These are phyloP conservation scores for Neodontobutis hainanensis DNA, from an alignment of 2,113 vertebrate genomes.

Conservation along the genomic window DNA sequence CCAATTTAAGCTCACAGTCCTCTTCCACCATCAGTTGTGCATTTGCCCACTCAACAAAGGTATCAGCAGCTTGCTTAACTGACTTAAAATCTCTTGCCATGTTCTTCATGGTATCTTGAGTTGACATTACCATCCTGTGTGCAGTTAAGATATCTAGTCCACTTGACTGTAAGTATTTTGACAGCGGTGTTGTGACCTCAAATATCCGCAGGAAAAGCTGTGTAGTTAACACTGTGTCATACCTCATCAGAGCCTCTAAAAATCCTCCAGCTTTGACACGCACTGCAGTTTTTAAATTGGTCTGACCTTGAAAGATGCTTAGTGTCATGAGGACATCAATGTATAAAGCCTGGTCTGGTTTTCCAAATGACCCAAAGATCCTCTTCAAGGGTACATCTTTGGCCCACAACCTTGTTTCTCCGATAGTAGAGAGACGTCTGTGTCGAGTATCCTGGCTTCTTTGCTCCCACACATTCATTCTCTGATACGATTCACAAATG, in stretches of 20 bases:
- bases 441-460: too few species aligned
- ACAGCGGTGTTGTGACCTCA: conserved; percentile 21
- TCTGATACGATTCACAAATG: too few species aligned
- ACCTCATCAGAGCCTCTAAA: conserved; percentile 1
- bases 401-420: too few species aligned
- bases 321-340: conserved; percentile 16
- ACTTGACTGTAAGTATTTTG: conserved; percentile 22
- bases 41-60: too few species aligned
- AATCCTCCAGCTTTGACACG: not conserved
- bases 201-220: conserved; percentile 17
- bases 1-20: too few species aligned
- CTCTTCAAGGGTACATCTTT: too few species aligned
- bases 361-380: conserved; percentile 31
- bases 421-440: too few species aligned
- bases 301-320: not conserved
- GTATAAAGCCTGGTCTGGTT: conserved; percentile 9
- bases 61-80: too few species aligned
- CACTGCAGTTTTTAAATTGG: not conserved
- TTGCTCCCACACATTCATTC: too few species aligned
- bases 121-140: conserved; percentile 11
- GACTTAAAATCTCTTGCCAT: too few species aligned
- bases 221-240: conserved; percentile 19
- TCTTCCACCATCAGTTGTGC: too few species aligned
- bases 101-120: conserved; percentile 2
- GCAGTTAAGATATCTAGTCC: conserved; percentile 26